A percentile compares a stretch with the other conserved stretches of the same genome.
Evolutionary conservation across 1,140 invertebrate genomes (phyloP).

Genomic region (Zophobas atratus): DNA sequence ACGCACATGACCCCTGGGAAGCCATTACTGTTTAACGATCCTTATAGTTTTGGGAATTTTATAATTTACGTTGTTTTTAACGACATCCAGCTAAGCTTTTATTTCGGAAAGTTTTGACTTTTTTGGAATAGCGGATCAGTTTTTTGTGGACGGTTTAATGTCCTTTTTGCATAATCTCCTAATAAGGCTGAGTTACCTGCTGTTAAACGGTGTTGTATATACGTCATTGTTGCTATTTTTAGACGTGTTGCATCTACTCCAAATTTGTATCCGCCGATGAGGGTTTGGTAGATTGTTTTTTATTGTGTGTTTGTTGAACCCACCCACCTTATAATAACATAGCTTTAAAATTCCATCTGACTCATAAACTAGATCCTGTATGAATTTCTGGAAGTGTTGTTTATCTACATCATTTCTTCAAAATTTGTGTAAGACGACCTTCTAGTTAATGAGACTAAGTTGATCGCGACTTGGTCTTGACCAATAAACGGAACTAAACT

Average conservation of each 20-base stretch:
- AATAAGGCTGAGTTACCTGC: neutral
- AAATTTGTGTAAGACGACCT: conserved; percentile 18
- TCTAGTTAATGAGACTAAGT: neutral
- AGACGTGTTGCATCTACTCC: neutral
- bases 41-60: too few relatives aligned
- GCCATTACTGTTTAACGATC: too few relatives aligned
- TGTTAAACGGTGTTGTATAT: neutral
- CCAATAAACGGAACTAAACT: too few relatives aligned
- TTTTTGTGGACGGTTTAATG: too few relatives aligned
- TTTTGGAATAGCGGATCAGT: too few relatives aligned
- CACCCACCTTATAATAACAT: neutral
- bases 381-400: conserved; percentile 11
- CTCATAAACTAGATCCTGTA: conserved; percentile 11
- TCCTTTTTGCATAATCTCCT: neutral
- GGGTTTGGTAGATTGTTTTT: neutral
- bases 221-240: conserved; percentile 23
- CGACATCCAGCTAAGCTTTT: too few relatives aligned
- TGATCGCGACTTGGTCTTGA: neutral
- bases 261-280: neutral
- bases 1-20: too few relatives aligned
- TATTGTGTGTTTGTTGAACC: neutral
- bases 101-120: too few relatives aligned
- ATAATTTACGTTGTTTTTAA: too few relatives aligned
- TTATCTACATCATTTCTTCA: conserved; percentile 21
- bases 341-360: neutral